Evolutionary conservation across 2,797 vertebrate genomes (phyloP).

Genomic region (Paratrypauchen microcephalus): DNA sequence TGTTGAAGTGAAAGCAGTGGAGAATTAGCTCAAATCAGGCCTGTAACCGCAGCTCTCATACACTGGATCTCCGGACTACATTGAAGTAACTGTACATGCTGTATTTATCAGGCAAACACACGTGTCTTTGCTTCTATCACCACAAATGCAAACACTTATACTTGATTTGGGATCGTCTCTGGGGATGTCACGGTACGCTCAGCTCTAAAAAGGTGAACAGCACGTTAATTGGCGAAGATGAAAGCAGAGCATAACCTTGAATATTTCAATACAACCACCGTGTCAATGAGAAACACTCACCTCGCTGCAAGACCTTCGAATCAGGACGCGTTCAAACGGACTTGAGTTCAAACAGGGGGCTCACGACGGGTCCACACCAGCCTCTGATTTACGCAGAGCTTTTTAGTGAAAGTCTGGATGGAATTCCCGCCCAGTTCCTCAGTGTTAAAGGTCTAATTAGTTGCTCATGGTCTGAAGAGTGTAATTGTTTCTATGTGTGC

Average conservation of each 20-base stretch:
- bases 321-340: conserved; percentile 35
- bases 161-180: conserved; percentile 46
- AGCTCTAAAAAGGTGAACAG: conserved; percentile 51
- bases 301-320: conserved; percentile 44
- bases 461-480: conserved; percentile 66
- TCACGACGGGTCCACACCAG: conserved; percentile 46
- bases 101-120: conserved; percentile 17
- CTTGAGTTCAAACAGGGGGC: conserved; percentile 41
- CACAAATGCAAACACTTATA: conserved; percentile 36
- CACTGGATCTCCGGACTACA: conserved; percentile 41
- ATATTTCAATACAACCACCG: conserved; percentile 46
- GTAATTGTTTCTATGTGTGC: conserved; percentile 78
- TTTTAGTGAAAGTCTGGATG: conserved; percentile 54
- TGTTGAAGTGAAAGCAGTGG: conserved; percentile 46
- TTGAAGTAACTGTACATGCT: conserved; percentile 31
- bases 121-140: conserved; percentile 30
- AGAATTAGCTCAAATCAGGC: conserved; percentile 53
- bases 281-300: conserved; percentile 56
- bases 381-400: conserved; percentile 40
- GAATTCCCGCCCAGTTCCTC: conserved; percentile 54
- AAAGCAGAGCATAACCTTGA: conserved; percentile 53
- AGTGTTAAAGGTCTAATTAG: conserved; percentile 75
- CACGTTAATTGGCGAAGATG: conserved; percentile 52
- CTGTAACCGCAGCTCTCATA: conserved; percentile 48
- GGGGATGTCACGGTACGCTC: conserved; percentile 48